These are phyloP conservation scores for Proteles cristata DNA, from an alignment of 2,113 vertebrate genomes.

Conservation along the genomic window DNA sequence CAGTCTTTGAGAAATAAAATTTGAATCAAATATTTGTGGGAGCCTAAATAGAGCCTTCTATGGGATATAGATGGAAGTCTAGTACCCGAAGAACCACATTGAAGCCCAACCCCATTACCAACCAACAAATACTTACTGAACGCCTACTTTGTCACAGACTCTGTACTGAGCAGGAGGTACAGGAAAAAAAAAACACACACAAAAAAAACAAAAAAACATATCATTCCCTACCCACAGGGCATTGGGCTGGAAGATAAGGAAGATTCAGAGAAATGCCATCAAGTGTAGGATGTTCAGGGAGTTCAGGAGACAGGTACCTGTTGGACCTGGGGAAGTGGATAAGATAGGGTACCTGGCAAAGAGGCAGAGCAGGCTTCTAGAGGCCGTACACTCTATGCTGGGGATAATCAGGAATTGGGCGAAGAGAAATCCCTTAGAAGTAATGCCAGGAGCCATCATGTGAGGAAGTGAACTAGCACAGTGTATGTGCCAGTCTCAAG, in stretches of 20 bases:
- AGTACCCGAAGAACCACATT: not conserved
- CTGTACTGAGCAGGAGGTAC: not conserved
- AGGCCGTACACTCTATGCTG: not conserved
- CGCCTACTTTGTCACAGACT: not conserved
- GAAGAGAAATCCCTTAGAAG: not conserved
- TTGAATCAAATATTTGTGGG: not conserved
- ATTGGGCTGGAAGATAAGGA: not conserved
- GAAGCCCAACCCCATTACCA: not conserved
- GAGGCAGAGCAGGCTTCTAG: not conserved
- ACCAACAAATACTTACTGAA: not conserved
- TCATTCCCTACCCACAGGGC: not conserved
- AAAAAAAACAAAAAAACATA: no score
- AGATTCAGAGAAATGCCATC: not conserved
- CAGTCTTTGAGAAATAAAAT: slow-evolving; percentile 28
- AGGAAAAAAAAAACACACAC: no score
- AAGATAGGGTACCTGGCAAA: fast-evolving
- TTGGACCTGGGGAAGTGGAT: not conserved
- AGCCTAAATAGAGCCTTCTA: not conserved
- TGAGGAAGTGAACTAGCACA: not conserved
- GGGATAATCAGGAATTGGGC: not conserved
- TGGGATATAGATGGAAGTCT: not conserved
- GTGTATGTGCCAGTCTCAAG: no score
- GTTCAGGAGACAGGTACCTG: not conserved
- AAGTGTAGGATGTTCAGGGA: not conserved
- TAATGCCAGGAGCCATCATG: not conserved